Base-by-base conservation (phyloP, 2,888 invertebrate genomes). In the Sisyra terminalis region DNA sequence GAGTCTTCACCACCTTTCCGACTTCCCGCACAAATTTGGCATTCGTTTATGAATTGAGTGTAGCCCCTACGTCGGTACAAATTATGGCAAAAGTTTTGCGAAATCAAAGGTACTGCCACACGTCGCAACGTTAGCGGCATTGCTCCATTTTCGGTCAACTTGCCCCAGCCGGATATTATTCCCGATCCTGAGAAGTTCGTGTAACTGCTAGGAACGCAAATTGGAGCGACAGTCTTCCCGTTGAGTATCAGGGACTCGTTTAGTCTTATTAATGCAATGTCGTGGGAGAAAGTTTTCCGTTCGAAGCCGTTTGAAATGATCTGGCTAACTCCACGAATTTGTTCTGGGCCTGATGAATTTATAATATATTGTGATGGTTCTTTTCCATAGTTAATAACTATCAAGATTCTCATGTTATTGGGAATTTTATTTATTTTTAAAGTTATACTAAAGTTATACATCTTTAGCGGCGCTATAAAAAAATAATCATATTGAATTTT, bases 151-250 rank as follows among this genome's bases (percentile, higher is more conserved):
- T 40, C 31, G 13, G 30, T 30, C 30, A 18, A 29, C 29, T 40
- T 47, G 10, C 57, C 58, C 58, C 58, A 58, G 4, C 57, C 58
- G 1, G 53, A 46, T 11, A 52, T 52, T 6, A 50, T 43, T 14
- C 49, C 55, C 11, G 11, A 38, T 9, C 49, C 52, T 48, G 45
- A 15, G 40, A 47, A 16, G 11, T 15, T 32, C 7, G 41, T 35
- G 9, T 37, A 38, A 1, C 48, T 44, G 13, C 47, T 48, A 2
- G 63, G 61, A 2, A 63, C 50, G 44, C 63, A 63, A 15, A 60
- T 56, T 1, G 63, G 61, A n/a, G 57, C 53, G 40, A 59, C 53
- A 34, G 52, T 49, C 34, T 49, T 48, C 10, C 52, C 49, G 47
- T 52, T 50, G 7, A 55, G 43, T 14, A 42, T 46, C n/a, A 57